Conservation (phyloP, 2,888 invertebrate species). For the Caradrina clavipalpis region DNA sequence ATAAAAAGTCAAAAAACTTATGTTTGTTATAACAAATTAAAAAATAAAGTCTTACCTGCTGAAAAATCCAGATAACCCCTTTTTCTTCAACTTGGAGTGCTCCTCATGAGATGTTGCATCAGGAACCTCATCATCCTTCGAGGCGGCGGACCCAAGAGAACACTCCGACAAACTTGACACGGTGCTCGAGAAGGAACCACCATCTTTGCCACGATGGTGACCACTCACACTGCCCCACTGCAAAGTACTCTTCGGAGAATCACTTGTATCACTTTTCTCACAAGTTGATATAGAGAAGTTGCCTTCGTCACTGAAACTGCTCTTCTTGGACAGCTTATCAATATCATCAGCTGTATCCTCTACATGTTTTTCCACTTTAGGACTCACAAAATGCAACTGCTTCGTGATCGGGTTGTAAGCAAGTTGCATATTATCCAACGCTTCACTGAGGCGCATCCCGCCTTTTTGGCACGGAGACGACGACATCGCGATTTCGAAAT, state of each 20-base stretch:
- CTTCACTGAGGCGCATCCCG: constrained; percentile 92
- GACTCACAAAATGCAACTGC: constrained; percentile 92
- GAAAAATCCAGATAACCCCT: constrained; percentile 92
- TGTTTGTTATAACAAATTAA: not conserved
- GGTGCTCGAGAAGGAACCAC: constrained; percentile 93
- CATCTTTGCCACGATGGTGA: constrained; percentile 90
- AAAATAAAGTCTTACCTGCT: constrained; percentile 87
- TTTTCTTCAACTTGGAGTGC: constrained; percentile 90
- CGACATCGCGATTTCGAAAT: constrained; percentile 79
- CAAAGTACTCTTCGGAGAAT: constrained; percentile 88
- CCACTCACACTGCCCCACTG: constrained; percentile 88
- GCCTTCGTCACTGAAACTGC: constrained; percentile 89
- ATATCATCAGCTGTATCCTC: constrained; percentile 81
- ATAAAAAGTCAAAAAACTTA: not conserved
- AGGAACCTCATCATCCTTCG: constrained; percentile 86
- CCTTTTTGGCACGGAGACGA: constrained; percentile 86
- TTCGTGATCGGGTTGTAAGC: constrained; percentile 94
- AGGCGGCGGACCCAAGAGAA: constrained; percentile 92
- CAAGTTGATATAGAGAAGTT: constrained; percentile 88
- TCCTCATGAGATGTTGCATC: constrained; percentile 76
- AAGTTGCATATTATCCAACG: constrained; percentile 93
- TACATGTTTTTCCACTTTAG: constrained; percentile 80
- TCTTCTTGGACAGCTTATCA: constrained; percentile 88
- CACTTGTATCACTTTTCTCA: constrained; percentile 89
- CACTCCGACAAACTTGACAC: constrained; percentile 94